Percentiles rank a stretch among this genome's conserved stretches.
phyloP scores from a whole-genome alignment of 2,888 invertebrate genomes.

The Eristalinus aeneus region DNA sequence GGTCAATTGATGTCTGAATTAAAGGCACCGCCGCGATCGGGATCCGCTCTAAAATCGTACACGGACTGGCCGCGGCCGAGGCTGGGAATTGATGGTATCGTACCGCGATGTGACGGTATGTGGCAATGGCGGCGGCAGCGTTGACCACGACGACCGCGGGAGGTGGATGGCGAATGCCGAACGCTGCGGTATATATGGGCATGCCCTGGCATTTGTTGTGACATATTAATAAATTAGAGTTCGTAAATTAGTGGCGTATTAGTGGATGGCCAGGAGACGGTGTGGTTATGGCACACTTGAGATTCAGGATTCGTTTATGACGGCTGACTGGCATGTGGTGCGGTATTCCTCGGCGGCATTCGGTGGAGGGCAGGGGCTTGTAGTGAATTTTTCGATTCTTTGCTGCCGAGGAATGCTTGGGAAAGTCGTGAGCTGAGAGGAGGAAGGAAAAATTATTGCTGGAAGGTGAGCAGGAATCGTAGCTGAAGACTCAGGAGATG shows the following conservation, averaged over 20 bases:
- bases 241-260: conserved; percentile 1
- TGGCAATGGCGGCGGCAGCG: not conserved
- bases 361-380: not conserved
- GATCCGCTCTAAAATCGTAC: conserved; percentile 18
- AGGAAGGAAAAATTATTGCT: too few species aligned
- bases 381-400: too few species aligned
- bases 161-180: not conserved
- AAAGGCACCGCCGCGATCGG: conserved; percentile 41
- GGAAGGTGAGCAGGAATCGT: too few species aligned
- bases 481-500: too few species aligned
- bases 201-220: conserved; percentile 22
- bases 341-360: not conserved
- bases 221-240: conserved; percentile 33
- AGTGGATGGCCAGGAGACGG: not conserved
- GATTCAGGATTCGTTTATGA: not conserved
- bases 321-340: not conserved
- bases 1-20: conserved; percentile 67
- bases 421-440: too few species aligned
- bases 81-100: conserved; percentile 38
- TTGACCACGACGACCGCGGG: not conserved
- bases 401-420: too few species aligned
- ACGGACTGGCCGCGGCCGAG: conserved; percentile 14
- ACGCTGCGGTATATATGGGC: not conserved
- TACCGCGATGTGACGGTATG: conserved; percentile 6
- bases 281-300: not conserved